Evolutionary conservation across 2,797 vertebrate genomes (phyloP).

Genomic region (Crenuchus spilurus): DNA sequence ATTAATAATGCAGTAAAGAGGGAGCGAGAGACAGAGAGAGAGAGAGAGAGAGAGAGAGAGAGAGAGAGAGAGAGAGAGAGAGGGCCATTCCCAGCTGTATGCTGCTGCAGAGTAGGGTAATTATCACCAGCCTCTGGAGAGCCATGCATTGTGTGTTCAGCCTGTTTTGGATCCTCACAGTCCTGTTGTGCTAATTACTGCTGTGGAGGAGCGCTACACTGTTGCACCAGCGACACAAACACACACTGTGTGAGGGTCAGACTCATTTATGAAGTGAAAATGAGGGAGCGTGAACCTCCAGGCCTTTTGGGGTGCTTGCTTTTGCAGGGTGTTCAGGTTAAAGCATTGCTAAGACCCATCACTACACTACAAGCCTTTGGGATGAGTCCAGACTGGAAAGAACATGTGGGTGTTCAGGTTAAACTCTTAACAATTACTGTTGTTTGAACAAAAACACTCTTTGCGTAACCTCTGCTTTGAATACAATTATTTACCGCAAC

Average conservation of each 20-base stretch:
- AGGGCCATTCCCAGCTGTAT: conserved; percentile 47
- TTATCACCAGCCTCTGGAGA: conserved; percentile 57
- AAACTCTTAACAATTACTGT: background rate
- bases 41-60: conserved; percentile 27
- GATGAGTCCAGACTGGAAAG: background rate
- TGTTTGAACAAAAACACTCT: background rate
- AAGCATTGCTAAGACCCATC: background rate
- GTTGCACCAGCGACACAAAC: conserved; percentile 6
- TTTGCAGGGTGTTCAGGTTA: conserved; percentile 15
- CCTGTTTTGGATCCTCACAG: conserved; percentile 54
- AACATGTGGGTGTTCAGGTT: background rate
- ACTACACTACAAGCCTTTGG: background rate
- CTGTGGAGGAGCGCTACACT: conserved; percentile 25
- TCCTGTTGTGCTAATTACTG: conserved; percentile 58
- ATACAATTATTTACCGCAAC: too few relatives aligned
- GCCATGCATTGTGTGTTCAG: conserved; percentile 44
- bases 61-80: conserved; percentile 8
- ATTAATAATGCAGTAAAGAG: conserved; percentile 42
- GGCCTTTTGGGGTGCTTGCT: background rate
- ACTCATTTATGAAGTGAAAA: conserved; percentile 50
- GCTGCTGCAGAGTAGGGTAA: conserved; percentile 54
- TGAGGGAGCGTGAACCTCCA: conserved; percentile 21
- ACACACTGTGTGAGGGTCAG: conserved; percentile 31
- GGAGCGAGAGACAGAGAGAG: conserved; percentile 24
- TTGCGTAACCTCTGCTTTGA: background rate